These are phyloP conservation scores for Peucedramus taeniatus DNA, from an alignment of 2,113 vertebrate species.

Conservation along the genomic window DNA sequence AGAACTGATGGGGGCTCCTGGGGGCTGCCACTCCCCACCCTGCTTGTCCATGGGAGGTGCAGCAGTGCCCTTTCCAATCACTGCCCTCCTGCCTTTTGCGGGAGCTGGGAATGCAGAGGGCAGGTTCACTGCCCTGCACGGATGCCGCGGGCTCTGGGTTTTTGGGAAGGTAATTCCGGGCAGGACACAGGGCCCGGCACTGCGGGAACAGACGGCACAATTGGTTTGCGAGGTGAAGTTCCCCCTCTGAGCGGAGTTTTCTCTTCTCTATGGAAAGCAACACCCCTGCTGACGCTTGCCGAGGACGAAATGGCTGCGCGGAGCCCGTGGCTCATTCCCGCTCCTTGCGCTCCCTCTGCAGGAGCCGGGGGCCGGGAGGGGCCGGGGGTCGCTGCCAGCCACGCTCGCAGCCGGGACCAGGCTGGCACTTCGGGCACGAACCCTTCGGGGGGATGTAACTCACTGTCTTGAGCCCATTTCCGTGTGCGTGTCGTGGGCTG, in stretches of 20 bases:
- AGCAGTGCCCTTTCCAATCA: rapidly evolving
- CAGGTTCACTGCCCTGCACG: rapidly evolving
- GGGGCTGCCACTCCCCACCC: neutral
- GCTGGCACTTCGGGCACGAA: neutral
- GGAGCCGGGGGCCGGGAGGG: neutral
- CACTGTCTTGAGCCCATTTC: neutral
- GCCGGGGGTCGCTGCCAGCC: neutral
- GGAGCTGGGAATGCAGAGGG: neutral
- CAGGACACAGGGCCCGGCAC: neutral
- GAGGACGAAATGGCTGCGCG: neutral
- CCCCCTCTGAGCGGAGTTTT: neutral
- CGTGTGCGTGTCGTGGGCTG: rapidly evolving
- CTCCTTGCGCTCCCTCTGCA: constrained; percentile 60
- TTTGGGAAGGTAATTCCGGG: neutral
- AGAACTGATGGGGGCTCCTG: neutral
- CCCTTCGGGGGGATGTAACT: neutral
- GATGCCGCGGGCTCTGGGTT: neutral
- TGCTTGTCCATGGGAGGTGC: rapidly evolving
- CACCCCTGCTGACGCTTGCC: neutral
- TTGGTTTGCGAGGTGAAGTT: neutral
- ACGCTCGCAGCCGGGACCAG: rapidly evolving
- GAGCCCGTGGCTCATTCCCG: neutral
- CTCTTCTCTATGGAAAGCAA: neutral
- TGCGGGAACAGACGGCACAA: rapidly evolving
- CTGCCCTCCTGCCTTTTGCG: neutral